Evolutionary conservation across 2,888 invertebrate species (phyloP), one percentile per base, ranked within the genome.

Genomic region (Tortricodes alternella): DNA sequence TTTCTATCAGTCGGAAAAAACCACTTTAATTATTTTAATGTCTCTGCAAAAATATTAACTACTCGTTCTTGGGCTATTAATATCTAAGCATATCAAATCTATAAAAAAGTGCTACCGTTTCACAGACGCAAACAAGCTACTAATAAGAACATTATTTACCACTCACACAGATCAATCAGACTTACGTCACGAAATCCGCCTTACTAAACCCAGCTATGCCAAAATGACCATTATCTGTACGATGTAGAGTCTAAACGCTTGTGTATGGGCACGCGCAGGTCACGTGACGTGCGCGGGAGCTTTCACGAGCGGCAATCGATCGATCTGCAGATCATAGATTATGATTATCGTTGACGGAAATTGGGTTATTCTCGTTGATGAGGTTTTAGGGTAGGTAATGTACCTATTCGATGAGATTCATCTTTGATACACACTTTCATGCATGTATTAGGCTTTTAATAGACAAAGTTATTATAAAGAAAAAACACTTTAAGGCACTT

Each of bases 151-250:
- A 74, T 78, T 73, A 74, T 69, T 65, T 62, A 65, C 66, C 65
- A 73, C 71, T 79, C 70, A 75, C 69, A 71, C 60, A 66, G 74
- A 82, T 81, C 75, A 76, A 79, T 81, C 77, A 70, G 60, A 61
- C 59, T 63, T 61, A 64, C 65, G 69, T 66, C 60, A 57, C 60
- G 53, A 60, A 34, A 56, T 48, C 34, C 44, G 37, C 49, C 41
- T 49, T 43, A 41, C 11, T 8, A 19, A 6, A 35, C 9, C 2
- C 11, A 16, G 49, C 1, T 2, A 38, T 1, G 11, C 13, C 2
- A 32, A 37, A 44, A 38, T 44, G 9, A 32, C 37, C 13, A 2
- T 23, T 44, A 23, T 3, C 2, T 2, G 3, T 8, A n/a, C 1
- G n/a, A 1, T 1, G 32, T 35, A 52, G 38, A 35, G 39, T n/a